Percentiles rank a stretch among this genome's conserved stretches.
These are phyloP conservation scores for Acipenser transmontanus DNA, from an alignment of 2,797 vertebrate genomes.

Conservation along the genomic window DNA sequence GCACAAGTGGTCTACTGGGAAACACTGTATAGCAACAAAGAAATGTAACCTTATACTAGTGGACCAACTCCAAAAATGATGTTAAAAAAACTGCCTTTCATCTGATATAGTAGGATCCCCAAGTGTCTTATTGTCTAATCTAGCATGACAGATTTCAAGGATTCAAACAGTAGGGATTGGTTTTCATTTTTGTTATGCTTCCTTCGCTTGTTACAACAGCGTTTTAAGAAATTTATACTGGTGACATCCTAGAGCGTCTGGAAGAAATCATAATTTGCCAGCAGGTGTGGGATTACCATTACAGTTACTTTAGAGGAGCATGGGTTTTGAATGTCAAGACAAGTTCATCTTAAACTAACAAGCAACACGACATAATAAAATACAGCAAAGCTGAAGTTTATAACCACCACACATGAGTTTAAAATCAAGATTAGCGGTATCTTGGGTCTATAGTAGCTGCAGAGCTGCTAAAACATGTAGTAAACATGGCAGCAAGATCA, in stretches of 20 bases:
- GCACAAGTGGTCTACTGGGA: constrained; percentile 9
- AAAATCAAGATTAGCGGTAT: too few relatives aligned
- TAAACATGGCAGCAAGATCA: too few relatives aligned
- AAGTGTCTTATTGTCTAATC: constrained; percentile 16
- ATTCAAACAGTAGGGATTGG: constrained; percentile 15
- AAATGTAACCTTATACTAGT: constrained; percentile 10
- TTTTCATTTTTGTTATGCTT: constrained; percentile 6
- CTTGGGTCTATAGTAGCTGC: too few relatives aligned
- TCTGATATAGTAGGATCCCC: constrained; percentile 14
- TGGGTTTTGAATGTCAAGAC: constrained; percentile 2
- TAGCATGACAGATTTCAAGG: constrained; percentile 15
- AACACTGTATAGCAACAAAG: background rate
- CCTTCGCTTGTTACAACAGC: background rate
- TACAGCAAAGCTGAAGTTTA: background rate
- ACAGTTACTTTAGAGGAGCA: background rate
- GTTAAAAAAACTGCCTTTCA: constrained; percentile 12
- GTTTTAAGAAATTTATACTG: constrained; percentile 6
- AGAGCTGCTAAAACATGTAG: too few relatives aligned
- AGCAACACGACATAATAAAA: background rate
- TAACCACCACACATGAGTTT: too few relatives aligned
- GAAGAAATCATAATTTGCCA: background rate
- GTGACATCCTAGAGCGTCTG: constrained; percentile 15
- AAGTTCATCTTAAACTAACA: constrained; percentile 4
- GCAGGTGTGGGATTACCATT: background rate
- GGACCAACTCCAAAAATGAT: constrained; percentile 12